These are phyloP conservation scores for Petrocephalus microphthalmus DNA, from an alignment of 2,113 vertebrate species.

Conservation along the genomic window DNA sequence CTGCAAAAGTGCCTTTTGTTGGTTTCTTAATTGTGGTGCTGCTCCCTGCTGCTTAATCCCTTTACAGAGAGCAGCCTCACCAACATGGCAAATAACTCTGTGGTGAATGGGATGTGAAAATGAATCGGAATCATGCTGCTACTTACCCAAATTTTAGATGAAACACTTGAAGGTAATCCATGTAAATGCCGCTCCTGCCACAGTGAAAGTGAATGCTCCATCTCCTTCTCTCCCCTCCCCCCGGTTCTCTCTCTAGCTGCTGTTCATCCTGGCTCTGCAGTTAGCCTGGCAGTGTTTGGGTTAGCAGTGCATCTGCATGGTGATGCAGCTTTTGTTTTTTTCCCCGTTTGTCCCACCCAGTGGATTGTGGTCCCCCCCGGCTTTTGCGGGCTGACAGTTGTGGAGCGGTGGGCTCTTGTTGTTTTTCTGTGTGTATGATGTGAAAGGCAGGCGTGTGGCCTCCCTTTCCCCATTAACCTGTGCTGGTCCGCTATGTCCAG, in stretches of 20 bases:
- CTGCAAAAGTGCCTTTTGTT: constrained; percentile 2
- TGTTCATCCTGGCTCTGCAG: background rate
- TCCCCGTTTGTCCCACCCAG: background rate
- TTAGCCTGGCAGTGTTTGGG: background rate
- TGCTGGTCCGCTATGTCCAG: background rate
- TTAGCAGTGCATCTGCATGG: background rate
- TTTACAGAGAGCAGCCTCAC: background rate
- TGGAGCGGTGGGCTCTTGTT: background rate
- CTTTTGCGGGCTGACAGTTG: background rate
- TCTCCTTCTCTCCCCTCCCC: background rate
- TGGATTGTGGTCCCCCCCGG: background rate
- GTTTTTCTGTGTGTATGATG: background rate
- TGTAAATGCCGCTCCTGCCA: background rate
- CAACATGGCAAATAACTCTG: background rate
- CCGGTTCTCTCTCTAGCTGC: background rate
- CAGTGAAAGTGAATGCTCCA: background rate
- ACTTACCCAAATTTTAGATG: background rate
- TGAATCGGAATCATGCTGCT: background rate
- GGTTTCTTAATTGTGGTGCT: background rate
- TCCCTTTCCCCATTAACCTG: background rate
- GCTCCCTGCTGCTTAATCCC: background rate
- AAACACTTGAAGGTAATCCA: background rate
- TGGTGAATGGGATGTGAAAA: background rate
- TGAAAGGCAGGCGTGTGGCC: background rate
- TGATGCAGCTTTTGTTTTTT: background rate